Base-by-base conservation (phyloP, 2,113 vertebrate species). In the Daboia siamensis region DNA sequence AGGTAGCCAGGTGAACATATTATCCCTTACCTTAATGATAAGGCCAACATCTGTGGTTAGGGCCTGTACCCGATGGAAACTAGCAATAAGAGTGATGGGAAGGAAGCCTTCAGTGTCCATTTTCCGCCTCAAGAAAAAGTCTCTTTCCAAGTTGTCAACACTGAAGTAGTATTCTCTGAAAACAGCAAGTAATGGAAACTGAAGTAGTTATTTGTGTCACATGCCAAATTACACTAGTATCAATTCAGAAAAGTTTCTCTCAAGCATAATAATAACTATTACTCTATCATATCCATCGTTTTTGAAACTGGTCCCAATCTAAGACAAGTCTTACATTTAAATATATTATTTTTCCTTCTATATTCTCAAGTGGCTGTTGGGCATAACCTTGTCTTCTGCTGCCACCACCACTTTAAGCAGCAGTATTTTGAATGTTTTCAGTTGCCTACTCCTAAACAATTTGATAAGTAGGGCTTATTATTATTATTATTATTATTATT, bases 151-250 rank as follows among this genome's bases (percentile, higher is more conserved):
- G 95, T 99, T 99, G 96, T 99, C 99, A 95, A 99, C 97, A 0
- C 99, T 99, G 97, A 99, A 99, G 98, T 99, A 99, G 96, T 99
- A 99, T 48, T 99, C 99, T 88, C 99, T 99, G 93, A 7, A 91
- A 0, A 54, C 48, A 96, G 48, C 48, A 93, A 95, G 69, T 0
- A 5, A 0, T 0, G 0, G 87, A 48, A 26, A 90, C 85, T 93
- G 92, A 91, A 2, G 7, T 13, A 69, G 29, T 39, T 51, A 48
- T 13, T 24, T 3, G 44, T 17, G 87, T 13, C n/a, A 23, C 46
- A 12, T 64, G 12, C 1, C 64, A 92, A 59, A 1, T 44, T 51
- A 24, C 57, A 90, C 51, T 54, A 44, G 10, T 24, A 2, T 61
- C 0, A 1, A 5, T 17, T 0, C 0, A 74, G 24, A 15, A 87